These are phyloP conservation scores for Dipodomys spectabilis DNA, from an alignment of 2,113 vertebrate species.

Conservation along the genomic window DNA sequence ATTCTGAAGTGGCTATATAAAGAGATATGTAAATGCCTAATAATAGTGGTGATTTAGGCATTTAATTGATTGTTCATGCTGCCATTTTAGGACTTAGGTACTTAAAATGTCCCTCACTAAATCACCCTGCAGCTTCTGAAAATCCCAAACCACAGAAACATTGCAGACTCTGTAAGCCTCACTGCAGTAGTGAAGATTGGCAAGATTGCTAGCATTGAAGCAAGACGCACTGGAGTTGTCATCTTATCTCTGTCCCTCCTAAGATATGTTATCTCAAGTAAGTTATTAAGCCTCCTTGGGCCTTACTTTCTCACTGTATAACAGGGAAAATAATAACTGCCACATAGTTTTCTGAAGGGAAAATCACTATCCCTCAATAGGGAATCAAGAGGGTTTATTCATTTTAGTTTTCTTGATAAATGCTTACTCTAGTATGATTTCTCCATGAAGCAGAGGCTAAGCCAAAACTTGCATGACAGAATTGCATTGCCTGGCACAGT, in stretches of 20 bases:
- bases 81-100: background rate
- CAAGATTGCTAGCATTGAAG: background rate
- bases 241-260: background rate
- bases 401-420: background rate
- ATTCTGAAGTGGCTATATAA: background rate
- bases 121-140: slow-evolving; percentile 22
- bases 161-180: background rate
- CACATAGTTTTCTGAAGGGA: too few species aligned
- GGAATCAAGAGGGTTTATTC: background rate
- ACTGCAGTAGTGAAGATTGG: background rate
- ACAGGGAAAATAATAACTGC: background rate
- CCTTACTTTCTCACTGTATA: background rate
- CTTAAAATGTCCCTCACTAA: slow-evolving; percentile 13
- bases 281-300: background rate
- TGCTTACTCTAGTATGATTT: background rate
- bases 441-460: background rate
- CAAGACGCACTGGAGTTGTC: background rate
- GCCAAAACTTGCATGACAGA: background rate
- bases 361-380: too few species aligned
- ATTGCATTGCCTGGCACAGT: background rate
- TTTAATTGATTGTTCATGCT: background rate
- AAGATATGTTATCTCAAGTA: background rate
- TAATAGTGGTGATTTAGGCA: background rate
- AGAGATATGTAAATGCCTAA: background rate
- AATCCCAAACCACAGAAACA: background rate